A percentile compares a stretch with the other conserved stretches of the same genome.
Conservation (phyloP, 2,797 vertebrate species). For the Coreius guichenoti region DNA sequence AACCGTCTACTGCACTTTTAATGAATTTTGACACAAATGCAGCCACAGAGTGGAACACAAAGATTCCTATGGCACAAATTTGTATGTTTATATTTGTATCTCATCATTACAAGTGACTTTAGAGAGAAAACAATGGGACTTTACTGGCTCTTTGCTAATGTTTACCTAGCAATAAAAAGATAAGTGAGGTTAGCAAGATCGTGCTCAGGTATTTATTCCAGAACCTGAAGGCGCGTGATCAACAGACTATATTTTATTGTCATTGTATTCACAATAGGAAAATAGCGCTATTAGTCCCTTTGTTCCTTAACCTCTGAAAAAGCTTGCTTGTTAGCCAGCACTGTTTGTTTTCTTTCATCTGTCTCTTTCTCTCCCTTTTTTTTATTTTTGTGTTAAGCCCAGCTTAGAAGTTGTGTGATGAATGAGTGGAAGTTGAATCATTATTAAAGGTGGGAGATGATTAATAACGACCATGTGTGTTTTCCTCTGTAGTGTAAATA, state of each 20-base stretch:
- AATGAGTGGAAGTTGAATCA: constrained; percentile 86
- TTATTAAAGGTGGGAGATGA: constrained; percentile 90
- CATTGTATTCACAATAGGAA: constrained; percentile 72
- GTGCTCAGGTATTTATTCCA: constrained; percentile 12
- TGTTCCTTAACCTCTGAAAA: constrained; percentile 70
- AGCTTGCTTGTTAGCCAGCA: constrained; percentile 73
- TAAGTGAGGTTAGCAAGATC: constrained; percentile 63
- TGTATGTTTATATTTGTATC: constrained; percentile 64
- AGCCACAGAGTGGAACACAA: constrained; percentile 75
- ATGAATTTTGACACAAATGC: constrained; percentile 79
- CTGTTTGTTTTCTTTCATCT: constrained; percentile 77
- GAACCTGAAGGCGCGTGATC: not conserved
- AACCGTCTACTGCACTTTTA: constrained; percentile 71
- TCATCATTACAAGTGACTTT: constrained; percentile 77
- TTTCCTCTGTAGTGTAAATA: constrained; percentile 90
- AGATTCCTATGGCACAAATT: constrained; percentile 29
- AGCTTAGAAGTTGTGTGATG: constrained; percentile 81
- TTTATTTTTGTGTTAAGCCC: constrained; percentile 71
- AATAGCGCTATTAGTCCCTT: constrained; percentile 66
- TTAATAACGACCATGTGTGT: constrained; percentile 88
- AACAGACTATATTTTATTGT: constrained; percentile 50
- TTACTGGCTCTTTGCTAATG: constrained; percentile 62
- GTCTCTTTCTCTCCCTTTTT: constrained; percentile 59
- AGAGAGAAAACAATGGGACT: constrained; percentile 72
- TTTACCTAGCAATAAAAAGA: constrained; percentile 74